Conservation (phyloP, 2,113 vertebrate genomes). For the Blennius ocellaris region DNA sequence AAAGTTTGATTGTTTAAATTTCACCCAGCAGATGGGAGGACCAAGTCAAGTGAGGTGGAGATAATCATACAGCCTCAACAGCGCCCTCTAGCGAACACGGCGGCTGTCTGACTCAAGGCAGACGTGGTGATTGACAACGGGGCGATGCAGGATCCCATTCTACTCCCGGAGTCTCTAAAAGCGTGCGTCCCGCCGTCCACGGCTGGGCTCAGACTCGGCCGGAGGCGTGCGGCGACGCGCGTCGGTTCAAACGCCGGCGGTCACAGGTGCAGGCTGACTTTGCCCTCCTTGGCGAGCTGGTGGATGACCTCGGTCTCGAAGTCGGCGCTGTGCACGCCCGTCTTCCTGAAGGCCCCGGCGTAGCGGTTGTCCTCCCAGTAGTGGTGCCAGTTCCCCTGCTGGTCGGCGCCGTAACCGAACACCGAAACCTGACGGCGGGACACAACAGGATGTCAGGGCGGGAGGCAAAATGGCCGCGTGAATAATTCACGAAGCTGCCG, state of each 20-base stretch:
- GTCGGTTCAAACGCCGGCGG: background rate
- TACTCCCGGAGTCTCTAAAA: background rate
- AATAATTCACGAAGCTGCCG: no score
- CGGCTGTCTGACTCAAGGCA: constrained; percentile 16
- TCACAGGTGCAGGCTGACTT: constrained; percentile 78
- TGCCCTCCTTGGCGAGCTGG: constrained; percentile 77
- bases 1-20: constrained; percentile 5
- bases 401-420: constrained; percentile 86
- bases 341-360: constrained; percentile 84
- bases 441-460: no score
- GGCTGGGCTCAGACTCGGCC: constrained; percentile 9
- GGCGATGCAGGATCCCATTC: background rate
- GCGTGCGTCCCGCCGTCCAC: background rate
- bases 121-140: background rate
- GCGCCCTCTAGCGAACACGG: background rate
- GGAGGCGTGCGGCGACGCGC: background rate
- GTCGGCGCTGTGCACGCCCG: constrained; percentile 80
- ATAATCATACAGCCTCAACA: background rate
- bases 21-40: no score
- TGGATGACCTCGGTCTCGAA: constrained; percentile 80
- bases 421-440: constrained; percentile 79
- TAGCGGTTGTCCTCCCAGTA: constrained; percentile 85
- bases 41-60: no score
- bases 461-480: no score
- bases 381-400: constrained; percentile 87